Evolutionary conservation across 2,888 invertebrate species (phyloP).

Genomic region (Philopedon plagiatum): DNA sequence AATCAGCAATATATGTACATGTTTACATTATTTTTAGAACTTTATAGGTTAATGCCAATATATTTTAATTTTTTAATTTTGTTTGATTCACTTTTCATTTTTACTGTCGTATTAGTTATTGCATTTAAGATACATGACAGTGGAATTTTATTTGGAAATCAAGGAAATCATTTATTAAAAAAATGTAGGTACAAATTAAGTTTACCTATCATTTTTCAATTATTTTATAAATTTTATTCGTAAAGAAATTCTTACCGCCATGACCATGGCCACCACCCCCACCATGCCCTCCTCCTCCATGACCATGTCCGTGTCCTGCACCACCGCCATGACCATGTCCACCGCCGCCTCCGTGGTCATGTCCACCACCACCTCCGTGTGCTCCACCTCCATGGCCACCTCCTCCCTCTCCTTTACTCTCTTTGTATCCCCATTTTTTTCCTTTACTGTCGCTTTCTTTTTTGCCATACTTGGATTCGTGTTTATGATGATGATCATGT

Average conservation of each 20-base stretch:
- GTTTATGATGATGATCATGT: conserved; percentile 72
- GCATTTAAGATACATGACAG: too few relatives aligned
- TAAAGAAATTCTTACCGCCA: background rate
- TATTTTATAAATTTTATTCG: background rate
- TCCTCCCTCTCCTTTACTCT: conserved; percentile 51
- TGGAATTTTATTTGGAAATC: too few relatives aligned
- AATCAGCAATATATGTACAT: too few relatives aligned
- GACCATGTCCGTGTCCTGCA: conserved; percentile 78
- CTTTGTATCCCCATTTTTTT: conserved; percentile 71
- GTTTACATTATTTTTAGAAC: too few relatives aligned
- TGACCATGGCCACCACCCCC: conserved; percentile 10
- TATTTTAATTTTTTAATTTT: too few relatives aligned
- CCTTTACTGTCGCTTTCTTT: conserved; percentile 69
- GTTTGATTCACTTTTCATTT: too few relatives aligned
- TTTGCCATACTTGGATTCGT: conserved; percentile 68
- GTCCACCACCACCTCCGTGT: conserved; percentile 67
- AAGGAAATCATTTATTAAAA: too few relatives aligned
- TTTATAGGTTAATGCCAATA: too few relatives aligned
- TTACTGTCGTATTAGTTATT: too few relatives aligned
- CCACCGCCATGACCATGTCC: conserved; percentile 72
- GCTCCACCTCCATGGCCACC: conserved; percentile 72
- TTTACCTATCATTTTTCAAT: too few relatives aligned
- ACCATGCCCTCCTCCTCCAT: conserved; percentile 67
- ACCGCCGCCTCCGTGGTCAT: conserved; percentile 70
- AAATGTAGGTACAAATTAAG: too few relatives aligned